Evolutionary conservation across 2,113 vertebrate species (phyloP).

Genomic region (Xiphophorus hellerii): DNA sequence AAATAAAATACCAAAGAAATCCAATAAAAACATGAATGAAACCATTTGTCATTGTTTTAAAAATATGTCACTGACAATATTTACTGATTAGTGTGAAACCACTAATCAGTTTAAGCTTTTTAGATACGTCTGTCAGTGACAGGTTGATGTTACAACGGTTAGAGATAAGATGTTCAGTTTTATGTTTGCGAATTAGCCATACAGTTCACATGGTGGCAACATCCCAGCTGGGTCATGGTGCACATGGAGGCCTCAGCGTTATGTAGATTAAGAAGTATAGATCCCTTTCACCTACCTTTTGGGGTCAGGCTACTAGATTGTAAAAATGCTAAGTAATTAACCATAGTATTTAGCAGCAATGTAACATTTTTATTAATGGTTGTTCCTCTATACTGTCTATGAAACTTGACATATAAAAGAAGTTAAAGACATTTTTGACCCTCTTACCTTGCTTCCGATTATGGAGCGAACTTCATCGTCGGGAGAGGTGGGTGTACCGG

Average conservation of each 20-base stretch:
- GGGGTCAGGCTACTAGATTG: slow-evolving; percentile 4
- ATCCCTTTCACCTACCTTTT: slow-evolving; percentile 18
- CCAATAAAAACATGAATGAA: neutral
- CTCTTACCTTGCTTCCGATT: slow-evolving; percentile 94
- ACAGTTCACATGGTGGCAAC: slow-evolving; percentile 62
- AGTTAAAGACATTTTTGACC: neutral
- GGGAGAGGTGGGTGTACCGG: slow-evolving; percentile 94
- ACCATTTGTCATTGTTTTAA: neutral
- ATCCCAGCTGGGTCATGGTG: slow-evolving; percentile 32
- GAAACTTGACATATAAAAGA: neutral
- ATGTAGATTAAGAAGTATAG: slow-evolving; percentile 23
- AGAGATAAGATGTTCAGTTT: slow-evolving; percentile 75
- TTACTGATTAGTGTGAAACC: neutral
- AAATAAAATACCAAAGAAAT: slow-evolving; percentile 10
- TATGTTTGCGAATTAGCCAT: slow-evolving; percentile 62
- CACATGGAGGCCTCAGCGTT: slow-evolving; percentile 29
- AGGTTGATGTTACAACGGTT: slow-evolving; percentile 64
- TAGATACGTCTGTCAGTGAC: slow-evolving; percentile 21
- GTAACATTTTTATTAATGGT: neutral
- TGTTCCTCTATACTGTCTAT: neutral
- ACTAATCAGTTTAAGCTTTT: slow-evolving; percentile 9
- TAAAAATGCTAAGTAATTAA: slow-evolving; percentile 35
- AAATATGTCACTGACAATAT: slow-evolving; percentile 16
- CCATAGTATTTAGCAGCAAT: slow-evolving; percentile 13
- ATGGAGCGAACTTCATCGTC: slow-evolving; percentile 97